Conservation (phyloP, 2,113 vertebrate species). For the Sprattus sprattus region DNA sequence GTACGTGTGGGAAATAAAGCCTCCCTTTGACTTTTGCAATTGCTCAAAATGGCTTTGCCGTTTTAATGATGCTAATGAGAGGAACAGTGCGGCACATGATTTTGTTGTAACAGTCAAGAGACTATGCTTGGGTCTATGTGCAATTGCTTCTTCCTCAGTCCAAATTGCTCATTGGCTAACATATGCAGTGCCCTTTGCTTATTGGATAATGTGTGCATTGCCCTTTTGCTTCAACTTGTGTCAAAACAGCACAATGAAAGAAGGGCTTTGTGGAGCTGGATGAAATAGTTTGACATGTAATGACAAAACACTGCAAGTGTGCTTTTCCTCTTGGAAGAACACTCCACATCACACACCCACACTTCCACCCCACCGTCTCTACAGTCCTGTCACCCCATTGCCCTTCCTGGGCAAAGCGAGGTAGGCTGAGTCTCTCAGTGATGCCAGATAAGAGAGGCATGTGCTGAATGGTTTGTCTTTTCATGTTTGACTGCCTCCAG, state of each 20-base stretch:
- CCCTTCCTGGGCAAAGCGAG: constrained; percentile 71
- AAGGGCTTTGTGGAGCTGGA: constrained; percentile 54
- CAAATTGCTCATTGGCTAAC: constrained; percentile 56
- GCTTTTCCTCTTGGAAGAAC: constrained; percentile 46
- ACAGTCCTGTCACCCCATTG: constrained; percentile 59
- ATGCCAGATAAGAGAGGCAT: constrained; percentile 71
- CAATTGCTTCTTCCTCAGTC: not conserved
- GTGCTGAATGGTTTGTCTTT: constrained; percentile 52
- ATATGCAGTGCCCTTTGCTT: constrained; percentile 66
- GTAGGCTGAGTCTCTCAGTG: constrained; percentile 60
- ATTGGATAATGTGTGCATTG: constrained; percentile 65
- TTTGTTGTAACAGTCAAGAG: not conserved
- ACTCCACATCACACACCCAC: constrained; percentile 25
- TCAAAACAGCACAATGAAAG: constrained; percentile 53
- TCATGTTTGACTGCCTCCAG: constrained; percentile 51
- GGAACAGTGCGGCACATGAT: constrained; percentile 48
- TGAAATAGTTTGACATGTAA: constrained; percentile 64
- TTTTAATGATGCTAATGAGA: constrained; percentile 18
- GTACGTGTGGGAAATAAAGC: not conserved
- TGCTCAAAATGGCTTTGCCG: constrained; percentile 26
- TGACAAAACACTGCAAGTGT: constrained; percentile 66
- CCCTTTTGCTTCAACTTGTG: constrained; percentile 60
- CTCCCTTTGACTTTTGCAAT: not conserved
- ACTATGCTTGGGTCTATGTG: not conserved
- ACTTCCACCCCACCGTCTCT: not conserved